Conservation (phyloP, 2,797 vertebrate genomes). For the Echeneis naucrates region DNA sequence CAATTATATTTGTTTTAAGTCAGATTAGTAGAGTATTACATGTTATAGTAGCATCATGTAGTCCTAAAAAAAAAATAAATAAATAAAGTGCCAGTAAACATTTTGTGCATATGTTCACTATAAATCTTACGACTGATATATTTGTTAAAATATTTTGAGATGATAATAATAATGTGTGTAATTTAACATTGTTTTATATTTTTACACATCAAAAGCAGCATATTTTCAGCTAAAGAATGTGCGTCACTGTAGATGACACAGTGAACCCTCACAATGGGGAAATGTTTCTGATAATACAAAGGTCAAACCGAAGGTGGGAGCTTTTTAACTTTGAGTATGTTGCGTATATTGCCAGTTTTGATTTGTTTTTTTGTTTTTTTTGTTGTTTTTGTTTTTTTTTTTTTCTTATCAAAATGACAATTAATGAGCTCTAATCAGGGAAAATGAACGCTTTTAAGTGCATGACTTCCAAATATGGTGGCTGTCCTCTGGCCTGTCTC, state of each 20-base stretch:
- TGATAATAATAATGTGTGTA: no score
- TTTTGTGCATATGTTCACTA: background rate
- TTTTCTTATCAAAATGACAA: background rate
- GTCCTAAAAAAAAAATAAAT: background rate
- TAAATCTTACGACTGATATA: background rate
- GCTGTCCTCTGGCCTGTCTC: slow-evolving; percentile 83
- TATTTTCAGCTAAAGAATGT: background rate
- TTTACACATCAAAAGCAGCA: background rate
- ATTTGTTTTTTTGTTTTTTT: background rate
- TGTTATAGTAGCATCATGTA: no score
- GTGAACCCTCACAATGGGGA: background rate
- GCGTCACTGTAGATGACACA: background rate
- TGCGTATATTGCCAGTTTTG: background rate
- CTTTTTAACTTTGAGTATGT: background rate
- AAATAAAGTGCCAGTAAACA: background rate
- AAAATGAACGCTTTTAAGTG: slow-evolving; percentile 13
- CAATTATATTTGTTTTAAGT: background rate
- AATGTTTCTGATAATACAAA: background rate
- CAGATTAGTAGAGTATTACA: background rate
- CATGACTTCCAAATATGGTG: slow-evolving; percentile 54
- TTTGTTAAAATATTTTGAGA: background rate
- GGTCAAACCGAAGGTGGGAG: background rate
- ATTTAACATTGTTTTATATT: no score
- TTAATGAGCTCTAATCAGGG: background rate
- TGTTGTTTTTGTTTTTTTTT: background rate